Conservation (phyloP, 2,113 vertebrate species). For the Pterocles orientalis region DNA sequence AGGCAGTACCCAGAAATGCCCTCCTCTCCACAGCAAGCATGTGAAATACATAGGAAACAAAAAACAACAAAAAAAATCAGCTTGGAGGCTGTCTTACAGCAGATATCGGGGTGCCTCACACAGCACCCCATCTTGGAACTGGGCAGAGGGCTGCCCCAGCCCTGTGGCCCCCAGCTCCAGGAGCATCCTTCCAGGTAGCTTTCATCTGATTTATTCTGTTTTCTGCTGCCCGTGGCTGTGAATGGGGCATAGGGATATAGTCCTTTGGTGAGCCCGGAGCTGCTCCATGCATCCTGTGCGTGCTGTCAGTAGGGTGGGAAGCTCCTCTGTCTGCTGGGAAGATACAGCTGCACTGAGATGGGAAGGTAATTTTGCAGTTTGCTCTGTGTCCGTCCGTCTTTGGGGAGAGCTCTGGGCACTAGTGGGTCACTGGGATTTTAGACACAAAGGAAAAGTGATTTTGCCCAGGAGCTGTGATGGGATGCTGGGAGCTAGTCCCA, state of each 20-base stretch:
- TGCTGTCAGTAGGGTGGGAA: not conserved
- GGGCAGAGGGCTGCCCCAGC: not conserved
- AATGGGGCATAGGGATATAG: not conserved
- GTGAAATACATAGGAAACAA: not conserved
- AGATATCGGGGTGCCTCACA: not conserved
- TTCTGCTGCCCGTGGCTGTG: not conserved
- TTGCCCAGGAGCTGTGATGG: not conserved
- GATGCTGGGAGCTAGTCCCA: accelerated
- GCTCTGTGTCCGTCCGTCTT: not conserved
- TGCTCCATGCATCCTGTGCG: accelerated
- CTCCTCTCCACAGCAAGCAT: not conserved
- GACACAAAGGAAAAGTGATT: not conserved
- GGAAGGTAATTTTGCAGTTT: not conserved
- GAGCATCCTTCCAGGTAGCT: not conserved
- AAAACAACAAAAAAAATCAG: not conserved
- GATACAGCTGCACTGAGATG: not conserved
- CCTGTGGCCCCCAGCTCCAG: not conserved
- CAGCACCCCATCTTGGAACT: not conserved
- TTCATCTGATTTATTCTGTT: not conserved
- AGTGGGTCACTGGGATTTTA: not conserved
- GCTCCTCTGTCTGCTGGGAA: not conserved
- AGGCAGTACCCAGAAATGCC: not conserved
- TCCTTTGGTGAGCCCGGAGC: not conserved
- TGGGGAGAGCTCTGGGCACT: not conserved
- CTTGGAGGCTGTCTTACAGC: not conserved